Evolutionary conservation across 2,888 invertebrate species (phyloP), one percentile per base, ranked within the genome.

Genomic region (Apodemia mormo): DNA sequence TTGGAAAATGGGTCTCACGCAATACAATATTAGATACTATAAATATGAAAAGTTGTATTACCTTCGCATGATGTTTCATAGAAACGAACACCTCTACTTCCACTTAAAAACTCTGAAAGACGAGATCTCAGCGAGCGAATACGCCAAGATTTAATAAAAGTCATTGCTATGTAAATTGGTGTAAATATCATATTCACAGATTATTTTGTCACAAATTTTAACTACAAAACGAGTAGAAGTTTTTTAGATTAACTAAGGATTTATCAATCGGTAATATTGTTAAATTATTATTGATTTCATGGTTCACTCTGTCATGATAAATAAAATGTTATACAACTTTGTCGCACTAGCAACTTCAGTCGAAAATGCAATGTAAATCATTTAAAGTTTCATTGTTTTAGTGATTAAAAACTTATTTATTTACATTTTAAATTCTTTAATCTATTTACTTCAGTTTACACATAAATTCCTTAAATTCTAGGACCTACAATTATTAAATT

Each of bases 131-230:
- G 94, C 40, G 95, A 95, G 68, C 95, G 95, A 74, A 97, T 94
- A 70, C 96, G 94, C 96, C 96, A 96, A 83, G 96, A 96, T 88
- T 97, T 97, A 77, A 97, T 90, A 86, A 96, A 95, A 74, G 97
- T 97, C 81, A 97, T 96, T 82, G 97, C 96, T 91, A 96, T 96
- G 86, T 97, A 97, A 88, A 96, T 96, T 68, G 97, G 90, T 56
- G 97, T 97, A 80, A 97, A 94, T 85, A 97, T 88, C 96, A 96
- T 96, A 75, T 73, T 90, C 74, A 77, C 77, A 80, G 66, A 69
- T 68, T 70, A 43, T 65, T 64, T 9, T 22, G 49, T n/a, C 5
- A 52, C 49, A 52, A 45, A 4, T 49, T 49, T 49, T 14, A 14
- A 12, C 49, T 49, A 54, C 2, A 22, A 2, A 22, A n/a, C 52